These are phyloP conservation scores for Albula goreensis DNA, from an alignment of 2,113 vertebrate species.

Conservation along the genomic window DNA sequence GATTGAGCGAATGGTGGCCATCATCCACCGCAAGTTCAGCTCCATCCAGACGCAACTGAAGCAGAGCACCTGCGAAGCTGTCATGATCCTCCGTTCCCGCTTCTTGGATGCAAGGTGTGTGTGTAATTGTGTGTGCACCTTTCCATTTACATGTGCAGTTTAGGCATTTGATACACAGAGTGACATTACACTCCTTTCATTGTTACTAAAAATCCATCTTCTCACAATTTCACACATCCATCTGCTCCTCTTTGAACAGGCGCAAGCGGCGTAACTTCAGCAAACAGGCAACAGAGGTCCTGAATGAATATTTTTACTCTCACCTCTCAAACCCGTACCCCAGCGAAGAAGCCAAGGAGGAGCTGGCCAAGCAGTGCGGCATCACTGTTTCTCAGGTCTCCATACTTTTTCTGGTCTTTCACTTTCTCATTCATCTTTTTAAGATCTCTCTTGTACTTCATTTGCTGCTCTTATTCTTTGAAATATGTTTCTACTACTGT, in stretches of 20 bases:
- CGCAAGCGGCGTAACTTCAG: conserved; percentile 90
- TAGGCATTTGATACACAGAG: too few species aligned
- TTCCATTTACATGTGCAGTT: neutral
- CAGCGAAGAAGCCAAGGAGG: conserved; percentile 90
- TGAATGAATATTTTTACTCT: conserved; percentile 92
- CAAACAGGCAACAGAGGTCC: conserved; percentile 87
- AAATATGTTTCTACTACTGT: too few species aligned
- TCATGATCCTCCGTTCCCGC: conserved; percentile 88
- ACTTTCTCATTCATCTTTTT: neutral
- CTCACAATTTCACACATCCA: too few species aligned
- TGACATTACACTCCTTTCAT: too few species aligned
- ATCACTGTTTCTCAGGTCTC: conserved; percentile 89
- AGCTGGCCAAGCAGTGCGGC: conserved; percentile 83
- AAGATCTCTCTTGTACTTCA: neutral
- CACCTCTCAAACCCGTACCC: conserved; percentile 90
- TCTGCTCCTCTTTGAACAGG: conserved; percentile 52
- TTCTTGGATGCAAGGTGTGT: conserved; percentile 84
- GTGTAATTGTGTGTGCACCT: too few species aligned
- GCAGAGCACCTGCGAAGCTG: conserved; percentile 88
- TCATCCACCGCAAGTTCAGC: conserved; percentile 90
- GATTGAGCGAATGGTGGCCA: conserved; percentile 89
- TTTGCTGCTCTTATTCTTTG: neutral
- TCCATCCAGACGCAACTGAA: conserved; percentile 90
- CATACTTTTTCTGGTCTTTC: neutral
- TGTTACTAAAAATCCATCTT: too few species aligned